Evolutionary conservation across 2,113 vertebrate genomes (phyloP), one percentile per base, ranked within the genome.

Genomic region (Cololabis saira): DNA sequence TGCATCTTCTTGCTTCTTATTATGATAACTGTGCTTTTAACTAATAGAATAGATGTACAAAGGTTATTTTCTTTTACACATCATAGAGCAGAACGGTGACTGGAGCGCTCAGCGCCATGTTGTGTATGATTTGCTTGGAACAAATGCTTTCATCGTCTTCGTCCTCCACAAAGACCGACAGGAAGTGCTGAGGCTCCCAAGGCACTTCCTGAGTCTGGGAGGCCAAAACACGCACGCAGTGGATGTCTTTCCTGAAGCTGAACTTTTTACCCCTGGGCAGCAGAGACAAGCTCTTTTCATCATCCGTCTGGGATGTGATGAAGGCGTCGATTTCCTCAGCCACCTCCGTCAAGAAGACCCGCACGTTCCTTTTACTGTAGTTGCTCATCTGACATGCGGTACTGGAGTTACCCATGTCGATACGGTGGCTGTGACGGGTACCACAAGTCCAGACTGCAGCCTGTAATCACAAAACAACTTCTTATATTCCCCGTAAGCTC

Each of bases 141-240:
- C 84, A 88, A 40, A 90, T 43, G 2, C 67, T 71, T 16, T 78
- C 61, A 4, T 91, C 74, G 0, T 87, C 78, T 12, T 80, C 87
- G 5, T 87, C 86, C 74, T 92, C 88, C 40, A 89, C 63, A 2
- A 90, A 88, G 63, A 86, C 41, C 1, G 89, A 87, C 57, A 92
- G 47, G 12, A 71, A 83, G 17, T 67, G 72, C 0, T 62, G 2
- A 0, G 69, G 0, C 0, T 58, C 61, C 59, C 64, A 86, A 21
- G 68, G 73, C 33, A 87, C 70, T 0, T 74, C 78, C 33, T 70
- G 19, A 0, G 61, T 87, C 79, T 82, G 19, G 0, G 75, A 87
- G 58, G 83, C 63, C 71, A 80, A 70, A 55, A 88, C 80, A 0
- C 84, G 81, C 15, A 79, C 4, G 19, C 54, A 76, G 2, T 14